phyloP scores from a whole-genome alignment of 2,113 vertebrate species.

The sheep (Ovis aries) region DNA sequence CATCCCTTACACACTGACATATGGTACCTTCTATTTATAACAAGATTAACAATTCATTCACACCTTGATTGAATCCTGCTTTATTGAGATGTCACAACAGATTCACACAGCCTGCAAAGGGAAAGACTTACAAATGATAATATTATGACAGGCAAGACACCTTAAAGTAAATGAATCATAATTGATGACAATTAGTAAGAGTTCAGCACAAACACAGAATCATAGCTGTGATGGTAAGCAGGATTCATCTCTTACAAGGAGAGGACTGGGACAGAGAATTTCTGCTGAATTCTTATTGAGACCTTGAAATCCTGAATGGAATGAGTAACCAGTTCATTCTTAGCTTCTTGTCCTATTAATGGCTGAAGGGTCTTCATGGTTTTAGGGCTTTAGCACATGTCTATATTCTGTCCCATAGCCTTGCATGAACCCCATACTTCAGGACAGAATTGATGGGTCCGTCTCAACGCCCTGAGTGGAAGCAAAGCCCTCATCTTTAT shows the following conservation, averaged over 20 bases:
- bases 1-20: conserved; percentile 75
- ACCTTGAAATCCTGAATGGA: conserved; percentile 45
- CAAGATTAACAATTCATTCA: conserved; percentile 84
- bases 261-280: conserved; percentile 40
- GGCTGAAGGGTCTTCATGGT: conserved; percentile 35
- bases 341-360: conserved; percentile 67
- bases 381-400: conserved; percentile 55
- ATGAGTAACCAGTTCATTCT: conserved; percentile 47
- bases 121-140: conserved; percentile 82
- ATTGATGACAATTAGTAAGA: conserved; percentile 83
- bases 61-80: conserved; percentile 83
- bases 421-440: background rate
- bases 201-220: conserved; percentile 77
- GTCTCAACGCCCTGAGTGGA: background rate
- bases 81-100: conserved; percentile 87
- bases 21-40: conserved; percentile 84
- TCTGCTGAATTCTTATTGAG: background rate
- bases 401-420: conserved; percentile 56
- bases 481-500: background rate
- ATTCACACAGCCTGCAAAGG: conserved; percentile 78
- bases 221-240: conserved; percentile 38
- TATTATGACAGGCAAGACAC: conserved; percentile 83
- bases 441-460: background rate
- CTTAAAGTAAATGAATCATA: conserved; percentile 83
- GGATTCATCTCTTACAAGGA: background rate